Conservation (phyloP, 2,113 vertebrate species). For the Ictalurus furcatus region DNA sequence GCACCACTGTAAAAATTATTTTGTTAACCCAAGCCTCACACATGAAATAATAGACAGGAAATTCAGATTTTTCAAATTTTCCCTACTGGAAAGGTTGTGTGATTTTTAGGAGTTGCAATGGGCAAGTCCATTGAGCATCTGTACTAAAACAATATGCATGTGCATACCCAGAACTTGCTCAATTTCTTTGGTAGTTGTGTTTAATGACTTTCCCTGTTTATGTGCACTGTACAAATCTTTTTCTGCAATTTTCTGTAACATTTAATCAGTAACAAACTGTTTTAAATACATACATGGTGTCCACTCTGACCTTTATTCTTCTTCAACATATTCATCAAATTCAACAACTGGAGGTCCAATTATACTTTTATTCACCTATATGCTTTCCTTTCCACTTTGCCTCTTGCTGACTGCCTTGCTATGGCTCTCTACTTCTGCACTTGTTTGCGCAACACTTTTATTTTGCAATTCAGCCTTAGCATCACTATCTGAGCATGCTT, state of each 20-base stretch:
- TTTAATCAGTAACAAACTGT: constrained; percentile 39
- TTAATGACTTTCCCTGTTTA: too few relatives aligned
- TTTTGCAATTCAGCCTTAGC: constrained; percentile 10
- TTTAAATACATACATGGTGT: background rate
- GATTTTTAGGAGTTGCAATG: too few relatives aligned
- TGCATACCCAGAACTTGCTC: constrained; percentile 1
- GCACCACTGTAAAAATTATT: too few relatives aligned
- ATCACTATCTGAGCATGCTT: constrained; percentile 18
- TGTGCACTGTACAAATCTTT: constrained; percentile 35
- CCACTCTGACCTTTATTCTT: background rate
- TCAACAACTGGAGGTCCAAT: background rate
- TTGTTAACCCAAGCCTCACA: too few relatives aligned
- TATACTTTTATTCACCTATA: background rate
- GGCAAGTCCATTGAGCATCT: background rate
- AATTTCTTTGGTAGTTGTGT: constrained; percentile 46
- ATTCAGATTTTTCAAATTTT: too few relatives aligned
- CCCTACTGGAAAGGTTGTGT: too few relatives aligned
- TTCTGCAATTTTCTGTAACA: constrained; percentile 38
- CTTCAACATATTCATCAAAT: background rate
- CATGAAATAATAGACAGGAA: too few relatives aligned
- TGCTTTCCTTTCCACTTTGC: background rate
- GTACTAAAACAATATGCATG: constrained; percentile 47
- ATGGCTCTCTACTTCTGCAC: background rate
- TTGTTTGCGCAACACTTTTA: background rate
- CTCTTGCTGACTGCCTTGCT: too few relatives aligned